A percentile compares a stretch with the other conserved stretches of the same genome.
Evolutionary conservation across 2,113 vertebrate genomes (phyloP).

Genomic region (Holacanthus passer): DNA sequence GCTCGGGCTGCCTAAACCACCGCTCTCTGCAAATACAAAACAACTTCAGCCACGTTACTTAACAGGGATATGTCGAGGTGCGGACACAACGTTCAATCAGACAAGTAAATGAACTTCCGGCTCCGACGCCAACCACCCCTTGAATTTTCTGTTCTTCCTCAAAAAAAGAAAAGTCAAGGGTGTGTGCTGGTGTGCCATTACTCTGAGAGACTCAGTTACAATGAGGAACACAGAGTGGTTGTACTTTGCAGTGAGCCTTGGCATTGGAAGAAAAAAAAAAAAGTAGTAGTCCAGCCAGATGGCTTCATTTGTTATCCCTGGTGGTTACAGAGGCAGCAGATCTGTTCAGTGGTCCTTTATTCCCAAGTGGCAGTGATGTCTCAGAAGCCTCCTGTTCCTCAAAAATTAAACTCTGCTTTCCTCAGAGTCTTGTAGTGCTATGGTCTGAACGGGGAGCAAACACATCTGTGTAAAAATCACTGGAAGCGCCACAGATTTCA

Average conservation of each 20-base stretch:
- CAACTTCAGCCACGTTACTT: background rate
- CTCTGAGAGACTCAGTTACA: background rate
- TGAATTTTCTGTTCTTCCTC: background rate
- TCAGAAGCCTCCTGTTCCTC: constrained; percentile 37
- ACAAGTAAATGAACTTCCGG: background rate
- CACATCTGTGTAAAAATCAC: constrained; percentile 35
- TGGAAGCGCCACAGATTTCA: constrained; percentile 41
- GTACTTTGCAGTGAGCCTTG: constrained; percentile 19
- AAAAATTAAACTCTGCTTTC: background rate
- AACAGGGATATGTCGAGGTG: background rate
- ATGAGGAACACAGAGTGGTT: background rate
- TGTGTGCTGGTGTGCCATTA: background rate
- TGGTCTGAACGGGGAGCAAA: constrained; percentile 8
- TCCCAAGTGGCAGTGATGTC: constrained; percentile 70
- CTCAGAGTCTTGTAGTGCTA: constrained; percentile 4
- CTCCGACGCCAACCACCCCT: background rate
- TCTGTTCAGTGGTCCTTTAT: constrained; percentile 53
- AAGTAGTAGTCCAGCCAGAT: constrained; percentile 38
- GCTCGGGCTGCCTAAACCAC: constrained; percentile 20
- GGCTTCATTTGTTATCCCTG: constrained; percentile 42
- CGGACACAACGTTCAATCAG: background rate
- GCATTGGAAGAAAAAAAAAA: constrained; percentile 31
- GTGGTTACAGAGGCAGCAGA: constrained; percentile 57
- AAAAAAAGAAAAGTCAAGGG: background rate
- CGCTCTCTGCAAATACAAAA: constrained; percentile 4